Evolutionary conservation across 2,113 vertebrate species (phyloP), one percentile per base, ranked within the genome.

Genomic region (Hymenochirus boettgeri): DNA sequence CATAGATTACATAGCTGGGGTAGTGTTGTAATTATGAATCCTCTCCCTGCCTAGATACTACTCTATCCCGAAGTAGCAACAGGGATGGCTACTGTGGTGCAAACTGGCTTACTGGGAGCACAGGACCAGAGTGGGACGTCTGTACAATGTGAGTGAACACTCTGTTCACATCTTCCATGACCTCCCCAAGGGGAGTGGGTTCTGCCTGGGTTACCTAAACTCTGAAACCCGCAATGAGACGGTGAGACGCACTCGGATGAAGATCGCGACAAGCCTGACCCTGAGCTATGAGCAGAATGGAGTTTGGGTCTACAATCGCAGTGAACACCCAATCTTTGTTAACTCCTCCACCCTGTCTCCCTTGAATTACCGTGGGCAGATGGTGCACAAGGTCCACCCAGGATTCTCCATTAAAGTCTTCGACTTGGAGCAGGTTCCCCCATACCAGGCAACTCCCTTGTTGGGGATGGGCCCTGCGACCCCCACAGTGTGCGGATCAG

Each of bases 61-160:
- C 72, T 48, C 10, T 72, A 8, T 76, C 75, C 0, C 0, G 48
- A 21, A 66, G 51, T 31, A 24, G 60, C 0, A 0, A 53, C 15
- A 73, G 22, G 51, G 81, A 83, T 0, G 63, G 71, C 22, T 77
- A 59, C 70, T 85, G n/a, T 85, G 82, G 83, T 85, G 83, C 74
- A 80, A 73, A 12, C 57, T 85, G 79, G 83, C 82, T 0, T 85
- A 85, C 69, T 85, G 83, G 83, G 82, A 85, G 46, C 76, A 83
- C 55, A 74, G 77, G 23, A 76, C 78, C 0, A 72, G 81, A 0
- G 80, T 84, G 47, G 83, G 83, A 0, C 71, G 57, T 4, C 81
- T 85, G 21, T 83, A 70, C 4, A 11, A 69, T 0, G 83, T 84
- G 35, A 76, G 71, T 0, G 76, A 80, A 4, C 48, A 74, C 0